Base-by-base conservation (phyloP, 2,888 invertebrate species). In the Entomobrya proxima region DNA sequence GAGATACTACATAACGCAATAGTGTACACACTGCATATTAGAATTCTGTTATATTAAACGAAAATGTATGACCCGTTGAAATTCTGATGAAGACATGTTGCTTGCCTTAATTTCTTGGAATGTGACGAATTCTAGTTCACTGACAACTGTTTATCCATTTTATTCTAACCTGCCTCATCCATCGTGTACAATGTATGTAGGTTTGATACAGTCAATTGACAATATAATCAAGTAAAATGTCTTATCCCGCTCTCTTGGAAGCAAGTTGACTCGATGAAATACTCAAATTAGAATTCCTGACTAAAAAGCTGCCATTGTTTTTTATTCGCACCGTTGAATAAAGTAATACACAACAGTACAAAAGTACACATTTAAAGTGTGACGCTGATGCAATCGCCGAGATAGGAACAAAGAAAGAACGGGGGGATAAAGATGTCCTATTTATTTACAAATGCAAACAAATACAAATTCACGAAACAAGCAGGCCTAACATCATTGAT, bases 131-230 rank as follows among this genome's bases (percentile, higher is more conserved):
- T 7, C 15, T 15, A 3, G n/a, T 13, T 7, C 47, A 47, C 15
- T n/a, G n/a, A 13, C 47, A 15, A 47, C 47, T 52, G 11, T 58
- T 11, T 58, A 9, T 27, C 27, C 15, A 13, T 5, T 58, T 30
- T 58, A 13, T 58, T 30, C 30, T 30, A n/a, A n/a, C n/a, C 5
- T 52, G 24, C 2, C 21, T 13, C 30, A 5, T n/a, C n/a, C 47
- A n/a, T n/a, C n/a, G n/a, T n/a, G n/a, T n/a, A n/a, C n/a, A n/a
- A n/a, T n/a, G n/a, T n/a, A n/a, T n/a, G 47, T 47, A 15, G n/a
- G n/a, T 32, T 61, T 27, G 61, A 15, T 32, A 61, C n/a, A 35
- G 61, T n/a, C 61, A 35, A 61, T 61, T 61, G 61, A 61, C 61
- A 35, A 32, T 61, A 2, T 61, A 30, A 61, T 61, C 30, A 35